Evolutionary conservation across 2,888 invertebrate species (phyloP).

Genomic region (Melipona beecheii): DNA sequence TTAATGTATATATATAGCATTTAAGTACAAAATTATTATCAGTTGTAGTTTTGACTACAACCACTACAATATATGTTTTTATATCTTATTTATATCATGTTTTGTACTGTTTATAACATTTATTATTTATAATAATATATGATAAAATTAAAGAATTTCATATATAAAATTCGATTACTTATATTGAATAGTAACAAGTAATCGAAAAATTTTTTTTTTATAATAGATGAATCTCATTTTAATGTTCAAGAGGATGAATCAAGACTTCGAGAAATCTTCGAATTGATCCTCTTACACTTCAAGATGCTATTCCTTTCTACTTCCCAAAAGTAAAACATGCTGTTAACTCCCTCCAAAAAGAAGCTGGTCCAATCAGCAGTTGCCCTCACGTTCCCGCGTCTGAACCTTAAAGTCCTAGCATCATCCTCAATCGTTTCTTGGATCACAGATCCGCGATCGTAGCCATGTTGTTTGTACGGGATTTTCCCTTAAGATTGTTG

Average conservation of each 20-base stretch:
- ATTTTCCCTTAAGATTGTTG: slow-evolving; percentile 38
- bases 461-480: slow-evolving; percentile 72
- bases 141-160: too few relatives aligned
- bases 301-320: slow-evolving; percentile 31
- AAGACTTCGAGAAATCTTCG: background rate
- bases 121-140: too few relatives aligned
- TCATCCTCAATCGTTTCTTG: slow-evolving; percentile 67
- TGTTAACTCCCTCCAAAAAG: slow-evolving; percentile 49
- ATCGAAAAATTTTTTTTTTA: background rate
- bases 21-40: background rate
- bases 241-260: background rate
- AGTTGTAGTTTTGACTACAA: too few relatives aligned
- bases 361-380: slow-evolving; percentile 56
- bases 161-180: too few relatives aligned
- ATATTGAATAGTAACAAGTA: background rate
- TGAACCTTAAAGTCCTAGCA: slow-evolving; percentile 64
- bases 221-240: background rate
- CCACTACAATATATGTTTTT: too few relatives aligned
- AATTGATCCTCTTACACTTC: background rate
- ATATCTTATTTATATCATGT: too few relatives aligned
- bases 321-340: slow-evolving; percentile 43
- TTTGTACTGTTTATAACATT: too few relatives aligned
- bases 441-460: slow-evolving; percentile 59
- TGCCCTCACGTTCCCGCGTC: slow-evolving; percentile 56
- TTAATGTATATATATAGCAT: background rate